Percentiles rank a stretch among this genome's conserved stretches.
Evolutionary conservation across 30 jellyfish, hydroid and myxozoan genomes (phyloP).

Genomic region (Nemopilema nomurai): DNA sequence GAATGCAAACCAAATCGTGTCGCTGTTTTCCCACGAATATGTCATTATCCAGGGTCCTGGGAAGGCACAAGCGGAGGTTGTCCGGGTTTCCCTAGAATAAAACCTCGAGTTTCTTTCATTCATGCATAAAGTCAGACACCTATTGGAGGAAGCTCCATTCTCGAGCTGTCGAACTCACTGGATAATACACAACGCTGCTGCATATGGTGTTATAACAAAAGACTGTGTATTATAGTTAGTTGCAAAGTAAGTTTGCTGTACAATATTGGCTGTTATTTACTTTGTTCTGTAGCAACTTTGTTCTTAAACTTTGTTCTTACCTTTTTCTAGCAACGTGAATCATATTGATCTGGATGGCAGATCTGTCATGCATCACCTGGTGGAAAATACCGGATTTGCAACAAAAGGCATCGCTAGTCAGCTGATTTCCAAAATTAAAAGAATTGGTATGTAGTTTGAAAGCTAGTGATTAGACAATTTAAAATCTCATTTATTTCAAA

Average conservation of each 20-base stretch:
- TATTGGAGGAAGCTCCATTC: too few relatives aligned
- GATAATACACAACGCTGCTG: too few relatives aligned
- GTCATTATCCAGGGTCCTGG: not conserved
- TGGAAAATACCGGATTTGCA: conserved; percentile 42
- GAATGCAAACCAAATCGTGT: not conserved
- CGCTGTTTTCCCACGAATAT: not conserved
- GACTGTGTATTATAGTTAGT: too few relatives aligned
- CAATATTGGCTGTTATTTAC: too few relatives aligned
- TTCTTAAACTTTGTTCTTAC: not conserved
- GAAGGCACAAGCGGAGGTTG: not conserved
- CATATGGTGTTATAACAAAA: too few relatives aligned
- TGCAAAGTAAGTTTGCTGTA: too few relatives aligned
- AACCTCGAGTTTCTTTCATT: too few relatives aligned
- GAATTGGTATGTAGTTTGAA: conserved; percentile 7
- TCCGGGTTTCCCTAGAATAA: not conserved
- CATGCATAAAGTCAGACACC: too few relatives aligned
- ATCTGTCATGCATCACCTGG: conserved; percentile 40
- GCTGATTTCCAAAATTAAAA: conserved; percentile 13
- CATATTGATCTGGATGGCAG: conserved; percentile 47
- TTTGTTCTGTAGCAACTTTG: too few relatives aligned
- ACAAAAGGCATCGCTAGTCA: conserved; percentile 24
- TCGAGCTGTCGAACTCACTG: too few relatives aligned
- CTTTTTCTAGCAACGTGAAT: conserved; percentile 28
- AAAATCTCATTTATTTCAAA: too few relatives aligned
- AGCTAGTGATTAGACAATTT: too few relatives aligned